Conservation (phyloP, 2,888 invertebrate genomes). For the Lordiphosa fenestrarum region DNA sequence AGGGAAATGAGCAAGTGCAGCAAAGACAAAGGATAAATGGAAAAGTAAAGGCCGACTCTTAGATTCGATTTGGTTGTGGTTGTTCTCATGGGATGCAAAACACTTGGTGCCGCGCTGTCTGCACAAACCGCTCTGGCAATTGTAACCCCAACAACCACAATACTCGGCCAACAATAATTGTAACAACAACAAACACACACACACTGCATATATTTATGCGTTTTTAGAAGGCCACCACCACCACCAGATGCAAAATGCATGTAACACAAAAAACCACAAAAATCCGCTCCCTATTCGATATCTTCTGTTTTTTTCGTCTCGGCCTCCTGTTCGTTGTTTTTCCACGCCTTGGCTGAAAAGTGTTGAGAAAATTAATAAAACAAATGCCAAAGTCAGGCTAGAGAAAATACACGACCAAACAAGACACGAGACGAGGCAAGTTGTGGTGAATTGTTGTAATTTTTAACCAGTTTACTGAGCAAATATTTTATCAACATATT, state of each 20-base stretch:
- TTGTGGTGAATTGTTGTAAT: conserved; percentile 57
- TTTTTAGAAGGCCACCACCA: conserved; percentile 25
- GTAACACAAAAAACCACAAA: conserved; percentile 16
- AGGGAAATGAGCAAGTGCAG: not conserved
- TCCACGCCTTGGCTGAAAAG: conserved; percentile 57
- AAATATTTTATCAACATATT: conserved; percentile 77
- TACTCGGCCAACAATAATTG: conserved; percentile 51
- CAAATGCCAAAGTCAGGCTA: conserved; percentile 64
- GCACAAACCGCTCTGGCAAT: conserved; percentile 52
- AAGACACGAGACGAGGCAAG: conserved; percentile 3
- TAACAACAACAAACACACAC: conserved; percentile 50
- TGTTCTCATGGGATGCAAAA: conserved; percentile 60
- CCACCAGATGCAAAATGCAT: conserved; percentile 56
- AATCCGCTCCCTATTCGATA: conserved; percentile 3
- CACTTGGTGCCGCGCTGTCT: conserved; percentile 72
- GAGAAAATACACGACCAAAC: conserved; percentile 8
- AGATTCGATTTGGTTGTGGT: conserved; percentile 21
- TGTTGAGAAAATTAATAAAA: conserved; percentile 65
- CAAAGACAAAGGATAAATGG: conserved; percentile 3
- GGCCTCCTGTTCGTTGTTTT: conserved; percentile 57
- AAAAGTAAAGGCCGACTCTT: conserved; percentile 19
- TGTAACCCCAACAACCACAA: conserved; percentile 39
- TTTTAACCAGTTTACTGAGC: conserved; percentile 75
- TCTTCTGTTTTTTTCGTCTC: conserved; percentile 6
- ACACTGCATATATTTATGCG: conserved; percentile 56